Conservation (phyloP, 2,888 invertebrate genomes). For the Himalopsyche anomala region DNA sequence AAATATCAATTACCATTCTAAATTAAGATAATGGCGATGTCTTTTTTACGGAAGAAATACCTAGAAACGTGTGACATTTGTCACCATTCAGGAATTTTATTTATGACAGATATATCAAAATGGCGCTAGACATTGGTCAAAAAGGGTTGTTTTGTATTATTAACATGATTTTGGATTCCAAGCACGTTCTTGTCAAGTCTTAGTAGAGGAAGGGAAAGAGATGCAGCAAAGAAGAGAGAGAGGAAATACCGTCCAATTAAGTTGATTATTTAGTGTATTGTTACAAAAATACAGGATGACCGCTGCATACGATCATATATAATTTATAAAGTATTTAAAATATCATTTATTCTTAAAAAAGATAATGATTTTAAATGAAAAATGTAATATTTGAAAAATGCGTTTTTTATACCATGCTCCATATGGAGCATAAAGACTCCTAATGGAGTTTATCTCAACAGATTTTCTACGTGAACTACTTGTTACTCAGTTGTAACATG, state of each 20-base stretch:
- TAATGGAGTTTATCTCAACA: too few species aligned
- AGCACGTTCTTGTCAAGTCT: neutral
- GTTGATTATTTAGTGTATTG: neutral
- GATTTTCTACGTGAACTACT: too few species aligned
- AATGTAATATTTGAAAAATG: too few species aligned
- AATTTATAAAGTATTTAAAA: too few species aligned
- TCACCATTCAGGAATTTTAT: neutral
- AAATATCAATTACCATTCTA: too few species aligned
- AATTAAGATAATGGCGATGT: neutral
- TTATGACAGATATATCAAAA: neutral
- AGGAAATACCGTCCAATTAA: neutral
- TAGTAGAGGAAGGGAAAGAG: neutral
- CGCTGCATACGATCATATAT: neutral
- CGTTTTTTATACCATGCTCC: too few species aligned
- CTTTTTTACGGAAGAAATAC: neutral
- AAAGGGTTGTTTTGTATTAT: neutral
- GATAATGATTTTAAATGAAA: too few species aligned
- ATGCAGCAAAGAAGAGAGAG: neutral
- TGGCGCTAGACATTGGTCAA: neutral
- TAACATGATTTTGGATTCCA: neutral
- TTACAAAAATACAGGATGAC: neutral
- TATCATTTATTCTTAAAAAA: too few species aligned
- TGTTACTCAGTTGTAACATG: too few species aligned
- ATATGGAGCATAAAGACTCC: too few species aligned
- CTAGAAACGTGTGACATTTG: neutral